Evolutionary conservation across 2,113 vertebrate genomes (phyloP), one percentile per base, ranked within the genome.

Genomic region (Corythornis vintsioides): DNA sequence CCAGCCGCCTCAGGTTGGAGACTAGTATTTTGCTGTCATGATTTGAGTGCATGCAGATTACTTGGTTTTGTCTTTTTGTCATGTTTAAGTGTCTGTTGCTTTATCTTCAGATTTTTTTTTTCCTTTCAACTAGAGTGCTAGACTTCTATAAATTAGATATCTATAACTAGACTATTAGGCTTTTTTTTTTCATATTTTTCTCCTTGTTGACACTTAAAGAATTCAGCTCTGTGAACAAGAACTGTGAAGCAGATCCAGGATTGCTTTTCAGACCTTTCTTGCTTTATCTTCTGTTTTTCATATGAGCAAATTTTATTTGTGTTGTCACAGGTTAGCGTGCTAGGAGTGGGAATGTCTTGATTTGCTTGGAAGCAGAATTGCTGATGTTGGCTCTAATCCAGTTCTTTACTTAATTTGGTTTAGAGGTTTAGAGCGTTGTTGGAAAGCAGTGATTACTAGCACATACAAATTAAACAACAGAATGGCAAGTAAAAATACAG

Each of bases 1-100:
- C 98, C 98, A 98, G 97, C 97, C 98, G 95, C 97, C 98, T 98
- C 99, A 99, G 99, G 99, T 99, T 98, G 98, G 99, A 98, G 98
- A 96, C 81, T 65, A 88, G 94, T 92, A 64, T 94, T 97, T 96
- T 97, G 74, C 95, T 97, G 72, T 96, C 84, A 11, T 95, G 94
- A 16, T 96, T 96, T 96, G 33, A 71, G 63, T 97, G 78, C 96
- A 90, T 92, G 94, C 76, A n/a, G 79, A 92, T 94, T 85, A 80
- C 89, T 92, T 29, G 15, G 22, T 93, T 92, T 79, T 96, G 35
- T 83, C 47, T 81, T 95, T 79, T 91, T 42, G 61, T 78, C 48
- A 81, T 53, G 53, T 73, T 12, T 61, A 52, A 56, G 35, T 96
- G 61, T 90, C 66, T 95, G 71, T 92, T 86, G 86, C 80, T 79